phyloP scores from a whole-genome alignment of 1,140 invertebrate species.

The Idris sp. region DNA sequence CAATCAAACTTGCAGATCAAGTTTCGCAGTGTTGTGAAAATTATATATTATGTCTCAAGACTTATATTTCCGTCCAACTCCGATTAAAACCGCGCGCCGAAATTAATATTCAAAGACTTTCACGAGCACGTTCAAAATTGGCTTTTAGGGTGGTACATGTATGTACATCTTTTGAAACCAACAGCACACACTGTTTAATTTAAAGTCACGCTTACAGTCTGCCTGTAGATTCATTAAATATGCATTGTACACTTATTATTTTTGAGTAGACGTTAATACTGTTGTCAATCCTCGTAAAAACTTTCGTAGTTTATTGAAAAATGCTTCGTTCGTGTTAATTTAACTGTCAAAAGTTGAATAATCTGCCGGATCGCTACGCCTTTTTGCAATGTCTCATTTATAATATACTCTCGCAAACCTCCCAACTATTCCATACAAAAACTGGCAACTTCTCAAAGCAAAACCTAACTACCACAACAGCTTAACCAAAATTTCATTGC shows the following conservation, averaged over 20 bases:
- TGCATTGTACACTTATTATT: constrained; percentile 29
- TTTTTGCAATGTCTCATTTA: constrained; percentile 31
- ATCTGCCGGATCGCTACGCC: constrained; percentile 23
- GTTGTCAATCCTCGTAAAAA: constrained; percentile 45
- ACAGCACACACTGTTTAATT: constrained; percentile 18
- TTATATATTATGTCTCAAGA: constrained; percentile 20
- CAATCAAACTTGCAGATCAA: constrained; percentile 52
- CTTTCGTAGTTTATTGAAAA: constrained; percentile 41
- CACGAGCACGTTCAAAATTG: constrained; percentile 45
- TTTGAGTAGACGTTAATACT: constrained; percentile 40
- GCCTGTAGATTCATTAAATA: constrained; percentile 34
- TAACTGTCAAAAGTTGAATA: constrained; percentile 59
- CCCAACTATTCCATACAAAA: constrained; percentile 13
- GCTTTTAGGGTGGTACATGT: too few relatives aligned
- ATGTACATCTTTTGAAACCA: constrained; percentile 11
- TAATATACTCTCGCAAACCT: constrained; percentile 16
- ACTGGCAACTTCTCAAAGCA: not conserved
- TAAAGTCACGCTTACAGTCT: constrained; percentile 19
- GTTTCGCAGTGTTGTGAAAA: constrained; percentile 55
- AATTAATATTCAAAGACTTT: constrained; percentile 57
- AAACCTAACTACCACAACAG: constrained; percentile 18
- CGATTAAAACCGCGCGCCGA: constrained; percentile 20
- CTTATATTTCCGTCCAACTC: constrained; percentile 29
- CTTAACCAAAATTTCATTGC: constrained; percentile 42
- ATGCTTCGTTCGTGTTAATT: constrained; percentile 38